These are phyloP conservation scores for Tetragonula carbonaria DNA, from an alignment of 2,888 invertebrate species.

Conservation along the genomic window DNA sequence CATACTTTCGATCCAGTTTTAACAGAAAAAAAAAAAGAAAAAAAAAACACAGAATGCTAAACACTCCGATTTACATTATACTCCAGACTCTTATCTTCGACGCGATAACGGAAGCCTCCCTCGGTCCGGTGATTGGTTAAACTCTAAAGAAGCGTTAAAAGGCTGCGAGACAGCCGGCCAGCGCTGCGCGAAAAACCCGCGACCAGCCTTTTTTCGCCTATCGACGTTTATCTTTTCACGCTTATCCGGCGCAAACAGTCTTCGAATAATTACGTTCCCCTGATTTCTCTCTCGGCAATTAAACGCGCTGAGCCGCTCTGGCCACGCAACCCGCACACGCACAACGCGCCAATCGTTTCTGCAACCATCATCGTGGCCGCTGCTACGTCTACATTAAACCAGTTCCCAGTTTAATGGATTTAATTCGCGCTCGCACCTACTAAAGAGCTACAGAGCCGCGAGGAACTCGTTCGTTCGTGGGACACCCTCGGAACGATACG, in stretches of 20 bases:
- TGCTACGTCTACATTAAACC: slow-evolving; percentile 57
- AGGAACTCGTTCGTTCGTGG: slow-evolving; percentile 20
- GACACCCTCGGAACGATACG: slow-evolving; percentile 42
- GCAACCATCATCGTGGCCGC: neutral
- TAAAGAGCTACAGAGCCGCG: neutral
- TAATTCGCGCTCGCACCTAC: slow-evolving; percentile 9
- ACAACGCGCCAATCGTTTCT: neutral
- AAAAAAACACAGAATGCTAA: too few relatives aligned
- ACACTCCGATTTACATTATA: neutral
- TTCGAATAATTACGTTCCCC: slow-evolving; percentile 26
- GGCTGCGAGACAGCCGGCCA: neutral
- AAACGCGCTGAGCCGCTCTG: slow-evolving; percentile 9
- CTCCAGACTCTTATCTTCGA: neutral
- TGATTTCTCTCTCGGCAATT: slow-evolving; percentile 26
- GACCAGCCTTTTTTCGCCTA: neutral
- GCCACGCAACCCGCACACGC: neutral
- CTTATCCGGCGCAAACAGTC: slow-evolving; percentile 14
- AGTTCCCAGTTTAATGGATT: slow-evolving; percentile 56
- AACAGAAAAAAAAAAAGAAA: too few relatives aligned
- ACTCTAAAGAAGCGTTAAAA: neutral
- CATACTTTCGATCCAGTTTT: too few relatives aligned
- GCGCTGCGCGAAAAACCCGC: slow-evolving; percentile 11
- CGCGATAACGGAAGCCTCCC: neutral
- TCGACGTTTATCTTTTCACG: slow-evolving; percentile 22
- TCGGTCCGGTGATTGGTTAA: neutral